Evolutionary conservation across 2,113 vertebrate genomes (phyloP).

Genomic region (Alouatta palliata): DNA sequence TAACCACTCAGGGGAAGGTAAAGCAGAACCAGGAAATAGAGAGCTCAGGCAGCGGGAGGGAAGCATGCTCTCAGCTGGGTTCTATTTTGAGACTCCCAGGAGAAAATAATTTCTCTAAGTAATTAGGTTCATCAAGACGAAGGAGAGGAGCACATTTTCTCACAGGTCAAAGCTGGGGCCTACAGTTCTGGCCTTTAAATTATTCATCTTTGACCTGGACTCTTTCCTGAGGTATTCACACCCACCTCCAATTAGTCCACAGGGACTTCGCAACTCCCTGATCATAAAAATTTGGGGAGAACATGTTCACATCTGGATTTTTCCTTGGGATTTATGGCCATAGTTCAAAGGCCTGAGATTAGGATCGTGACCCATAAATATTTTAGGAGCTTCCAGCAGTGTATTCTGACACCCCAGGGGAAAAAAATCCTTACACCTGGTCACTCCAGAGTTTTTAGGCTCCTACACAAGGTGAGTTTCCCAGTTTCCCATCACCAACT

Average conservation of each 20-base stretch:
- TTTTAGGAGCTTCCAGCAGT: background rate
- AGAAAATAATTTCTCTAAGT: background rate
- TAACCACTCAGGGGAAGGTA: background rate
- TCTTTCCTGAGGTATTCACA: background rate
- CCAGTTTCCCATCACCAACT: background rate
- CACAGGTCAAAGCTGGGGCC: background rate
- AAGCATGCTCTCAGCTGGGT: background rate
- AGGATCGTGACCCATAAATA: background rate
- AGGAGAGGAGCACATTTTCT: background rate
- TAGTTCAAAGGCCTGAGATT: background rate
- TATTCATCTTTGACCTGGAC: background rate
- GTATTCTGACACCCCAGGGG: background rate
- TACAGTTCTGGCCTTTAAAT: background rate
- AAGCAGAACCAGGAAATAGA: background rate
- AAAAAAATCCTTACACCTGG: background rate
- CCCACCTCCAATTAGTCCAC: background rate
- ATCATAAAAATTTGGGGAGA: background rate
- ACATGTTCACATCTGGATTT: background rate
- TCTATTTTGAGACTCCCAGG: background rate
- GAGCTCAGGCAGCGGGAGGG: background rate
- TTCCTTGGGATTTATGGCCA: background rate
- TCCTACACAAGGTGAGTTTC: background rate
- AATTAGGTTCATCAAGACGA: background rate
- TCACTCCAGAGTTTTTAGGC: background rate
- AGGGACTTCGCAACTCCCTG: background rate